These are phyloP conservation scores for Leucophora obtusa DNA, from an alignment of 2,888 invertebrate genomes.

Conservation along the genomic window DNA sequence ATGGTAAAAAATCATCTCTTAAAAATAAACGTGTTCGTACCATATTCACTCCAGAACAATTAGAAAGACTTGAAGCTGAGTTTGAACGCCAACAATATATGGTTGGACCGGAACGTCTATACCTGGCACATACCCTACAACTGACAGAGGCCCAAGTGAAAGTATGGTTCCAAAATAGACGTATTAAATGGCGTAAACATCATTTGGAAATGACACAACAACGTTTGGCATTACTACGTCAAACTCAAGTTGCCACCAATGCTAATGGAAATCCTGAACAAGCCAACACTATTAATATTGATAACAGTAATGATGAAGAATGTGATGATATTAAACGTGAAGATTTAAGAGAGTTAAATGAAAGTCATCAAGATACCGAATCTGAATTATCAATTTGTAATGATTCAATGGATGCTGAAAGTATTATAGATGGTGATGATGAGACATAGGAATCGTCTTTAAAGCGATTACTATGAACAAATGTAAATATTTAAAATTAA, in stretches of 20 bases:
- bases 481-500: conserved; percentile 48
- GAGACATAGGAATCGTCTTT: conserved; percentile 69
- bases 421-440: conserved; percentile 76
- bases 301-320: conserved; percentile 63
- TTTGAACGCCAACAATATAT: conserved; percentile 98
- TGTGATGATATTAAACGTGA: conserved; percentile 73
- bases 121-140: conserved; percentile 84
- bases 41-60: conserved; percentile 97
- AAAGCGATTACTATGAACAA: conserved; percentile 1
- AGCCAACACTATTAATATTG: conserved; percentile 40
- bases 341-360: conserved; percentile 66
- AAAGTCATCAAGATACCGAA: conserved; percentile 71
- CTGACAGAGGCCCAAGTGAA: conserved; percentile 84
- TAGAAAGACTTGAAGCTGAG: conserved; percentile 95
- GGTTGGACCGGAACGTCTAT: conserved; percentile 96
- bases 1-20: conserved; percentile 76
- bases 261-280: conserved; percentile 35
- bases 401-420: conserved; percentile 77
- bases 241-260: conserved; percentile 71
- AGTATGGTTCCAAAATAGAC: conserved; percentile 94
- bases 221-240: conserved; percentile 82
- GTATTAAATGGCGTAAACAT: conserved; percentile 96
- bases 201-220: conserved; percentile 95
- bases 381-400: conserved; percentile 78
- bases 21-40: conserved; percentile 93